Base-by-base conservation (phyloP, 2,797 vertebrate species). In the Eidolon dupreanum region DNA sequence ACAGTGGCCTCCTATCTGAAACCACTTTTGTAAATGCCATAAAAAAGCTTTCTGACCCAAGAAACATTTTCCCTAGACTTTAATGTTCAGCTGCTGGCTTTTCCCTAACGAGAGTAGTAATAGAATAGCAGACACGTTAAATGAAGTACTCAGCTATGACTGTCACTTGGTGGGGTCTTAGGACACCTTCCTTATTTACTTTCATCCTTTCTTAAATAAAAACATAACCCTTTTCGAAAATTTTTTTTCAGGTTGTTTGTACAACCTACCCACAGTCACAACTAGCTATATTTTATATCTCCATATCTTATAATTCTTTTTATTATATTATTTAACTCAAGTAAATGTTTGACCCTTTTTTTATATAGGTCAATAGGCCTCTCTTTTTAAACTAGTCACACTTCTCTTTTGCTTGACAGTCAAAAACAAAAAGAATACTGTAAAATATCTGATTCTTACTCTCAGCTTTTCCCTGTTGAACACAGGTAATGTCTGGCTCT, bases 271-370 rank as follows among this genome's bases (percentile, higher is more conserved):
- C 86, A 90, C 3, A 78, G 19, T 75, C 41, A 63, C 68, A 90
- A 36, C 20, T 55, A 73, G 20, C 51, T 65, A 41, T 63, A 68
- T 66, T 71, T 92, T 77, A 31, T 51, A 89, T 33, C 8, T 75
- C 49, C 31, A 2, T 33, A 93, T 68, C 33, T 83, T 94, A 55
- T 17, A 65, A 75, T 84, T 53, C 71, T 88, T 81, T 85, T 71
- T 89, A 94, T 83, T 85, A 63, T 63, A 83, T 66, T 93, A 73
- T 51, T 70, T 79, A 82, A 85, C 57, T 93, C 36, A 94, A 73
- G 63, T 51, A 85, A 94, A 93, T 63, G 31, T 78, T 68, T 90
- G 74, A 66, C 5, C 12, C 28, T 63, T n/a, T 85, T 93, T 95
- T 81, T 59, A 79, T 41, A 51, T 24, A 81, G 6, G 41, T 86